Base-by-base conservation (phyloP, 2,113 vertebrate species). In the Monarcha castaneiventris region DNA sequence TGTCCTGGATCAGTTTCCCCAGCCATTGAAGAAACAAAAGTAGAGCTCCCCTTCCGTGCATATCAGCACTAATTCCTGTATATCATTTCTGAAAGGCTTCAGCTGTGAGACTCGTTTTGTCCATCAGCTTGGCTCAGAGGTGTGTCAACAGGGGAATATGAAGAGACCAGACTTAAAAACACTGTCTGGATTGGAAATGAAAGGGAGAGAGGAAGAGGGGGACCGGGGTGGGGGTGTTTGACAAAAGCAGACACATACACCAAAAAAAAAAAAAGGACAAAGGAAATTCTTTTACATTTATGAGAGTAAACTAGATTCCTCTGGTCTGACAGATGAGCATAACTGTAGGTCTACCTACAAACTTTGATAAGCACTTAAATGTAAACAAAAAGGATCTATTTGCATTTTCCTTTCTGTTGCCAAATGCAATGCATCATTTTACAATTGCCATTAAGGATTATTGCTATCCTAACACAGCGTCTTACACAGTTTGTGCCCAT, bases 341-440 rank as follows among this genome's bases (percentile, higher is more conserved):
- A 93, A 44, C 32, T 67, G 46, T n/a, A 68, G 30, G 17, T 92
- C 80, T 96, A 95, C 86, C 76, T 93, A 91, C 78, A 96, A 96
- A 96, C 91, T 96, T 97, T 94, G 94, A 97, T 95, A 96, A 96
- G 94, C 95, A 97, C 90, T 97, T 97, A 97, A 96, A 89, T 76
- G 88, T 94, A 97, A 98, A 95, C 75, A 96, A 94, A 97, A 96
- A 92, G 62, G 97, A 95, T 93, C 78, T 92, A 96, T 97, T 97
- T 97, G 91, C 96, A 97, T 98, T 97, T 98, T 96, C 96, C 64
- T 97, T 97, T 96, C 96, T 97, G 87, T 94, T 95, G 93, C 92
- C 92, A 96, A 97, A 93, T 90, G 90, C 94, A 97, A 96, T 92
- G 96, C 68, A 71, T 95, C 89, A 88, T 96, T 97, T 97, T 97